Base-by-base conservation (phyloP, 2,113 vertebrate species). In the Leptosomus discolor region DNA sequence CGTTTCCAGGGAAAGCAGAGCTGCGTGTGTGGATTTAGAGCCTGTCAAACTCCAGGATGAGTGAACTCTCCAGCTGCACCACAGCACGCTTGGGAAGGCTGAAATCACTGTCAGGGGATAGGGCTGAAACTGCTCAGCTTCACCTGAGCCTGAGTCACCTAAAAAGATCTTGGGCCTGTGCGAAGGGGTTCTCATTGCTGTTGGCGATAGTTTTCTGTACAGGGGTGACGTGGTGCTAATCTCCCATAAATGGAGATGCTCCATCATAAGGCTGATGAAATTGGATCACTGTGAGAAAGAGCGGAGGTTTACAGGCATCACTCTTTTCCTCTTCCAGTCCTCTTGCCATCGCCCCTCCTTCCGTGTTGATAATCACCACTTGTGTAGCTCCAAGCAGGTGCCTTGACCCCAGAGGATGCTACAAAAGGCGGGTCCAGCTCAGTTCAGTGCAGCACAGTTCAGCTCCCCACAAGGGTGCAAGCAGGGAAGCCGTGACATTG, bases 391-490 rank as follows among this genome's bases (percentile, higher is more conserved):
- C 63, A 67, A 41, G 36, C 22, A 60, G 30, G 30, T 2, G 0
- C 9, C 1, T 27, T 51, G 18, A 11, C 48, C 57, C 50, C 8
- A 9, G 15, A 41, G 37, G 36, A 34, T 48, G 18, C 26, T 27
- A 3, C 63, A 64, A 50, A 73, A 27, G 3, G 4, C 0, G 0
- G 8, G 56, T 27, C 24, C 61, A 43, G 56, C 71, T 46, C 43
- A 16, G 36, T 9, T 29, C 30, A 26, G 29, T 0, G 1, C 46
- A 41, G 30, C 11, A 0, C 61, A 43, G 60, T 10, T 68, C 41
- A 56, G 68, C 36, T 90, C n/a, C 88, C 6, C 1, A 1, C 11
- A 22, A 58, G 34, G 43, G 22, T 50, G 37, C 7, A 20, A 63
- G 24, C 0, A 1, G 68, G 41, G 60, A 46, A 65, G 17, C 30